Percentiles rank a stretch among this genome's conserved stretches.
Evolutionary conservation across 53 echinoderm and acorn worm species (phyloP).

Genomic region (Arbacia lixula): DNA sequence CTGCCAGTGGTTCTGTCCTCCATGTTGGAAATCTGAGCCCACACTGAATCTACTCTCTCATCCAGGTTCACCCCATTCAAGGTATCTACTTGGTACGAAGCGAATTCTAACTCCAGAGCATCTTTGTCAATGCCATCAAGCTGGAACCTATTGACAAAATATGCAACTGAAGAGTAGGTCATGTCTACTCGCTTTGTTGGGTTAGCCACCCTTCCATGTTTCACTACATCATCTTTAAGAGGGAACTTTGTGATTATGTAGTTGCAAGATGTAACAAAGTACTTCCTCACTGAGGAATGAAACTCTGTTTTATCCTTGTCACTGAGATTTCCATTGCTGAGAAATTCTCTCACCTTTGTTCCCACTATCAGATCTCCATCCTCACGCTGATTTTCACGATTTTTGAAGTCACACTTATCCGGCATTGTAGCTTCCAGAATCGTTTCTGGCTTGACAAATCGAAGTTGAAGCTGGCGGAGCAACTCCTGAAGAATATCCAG

Average conservation of each 20-base stretch:
- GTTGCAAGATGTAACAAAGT: slow-evolving; percentile 54
- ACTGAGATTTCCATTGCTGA: slow-evolving; percentile 36
- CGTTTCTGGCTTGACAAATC: slow-evolving; percentile 50
- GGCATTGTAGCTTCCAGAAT: slow-evolving; percentile 10
- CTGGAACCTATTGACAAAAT: slow-evolving; percentile 58
- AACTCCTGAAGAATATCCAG: slow-evolving; percentile 38
- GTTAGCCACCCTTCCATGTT: slow-evolving; percentile 58
- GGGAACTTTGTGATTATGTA: slow-evolving; percentile 52
- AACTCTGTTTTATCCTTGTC: slow-evolving; percentile 49
- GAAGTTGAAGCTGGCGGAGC: slow-evolving; percentile 35
- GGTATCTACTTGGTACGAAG: slow-evolving; percentile 35
- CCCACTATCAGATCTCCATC: slow-evolving; percentile 60
- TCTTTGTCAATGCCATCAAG: slow-evolving; percentile 38
- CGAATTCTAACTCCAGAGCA: slow-evolving; percentile 39
- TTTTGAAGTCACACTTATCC: slow-evolving; percentile 46
- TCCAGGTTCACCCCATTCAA: slow-evolving; percentile 41
- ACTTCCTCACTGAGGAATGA: slow-evolving; percentile 59
- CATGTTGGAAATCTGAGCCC: slow-evolving; percentile 52
- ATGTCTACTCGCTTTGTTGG: slow-evolving; percentile 39
- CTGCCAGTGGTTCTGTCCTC: slow-evolving; percentile 54
- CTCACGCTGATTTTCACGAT: slow-evolving; percentile 21
- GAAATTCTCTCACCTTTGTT: slow-evolving; percentile 51
- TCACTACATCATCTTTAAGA: slow-evolving; percentile 44
- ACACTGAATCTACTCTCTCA: slow-evolving; percentile 51
- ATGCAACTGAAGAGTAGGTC: slow-evolving; percentile 38